A percentile compares a stretch with the other conserved stretches of the same genome.
Evolutionary conservation across 2,888 invertebrate genomes (phyloP).

Genomic region (Melanchra persicariae): DNA sequence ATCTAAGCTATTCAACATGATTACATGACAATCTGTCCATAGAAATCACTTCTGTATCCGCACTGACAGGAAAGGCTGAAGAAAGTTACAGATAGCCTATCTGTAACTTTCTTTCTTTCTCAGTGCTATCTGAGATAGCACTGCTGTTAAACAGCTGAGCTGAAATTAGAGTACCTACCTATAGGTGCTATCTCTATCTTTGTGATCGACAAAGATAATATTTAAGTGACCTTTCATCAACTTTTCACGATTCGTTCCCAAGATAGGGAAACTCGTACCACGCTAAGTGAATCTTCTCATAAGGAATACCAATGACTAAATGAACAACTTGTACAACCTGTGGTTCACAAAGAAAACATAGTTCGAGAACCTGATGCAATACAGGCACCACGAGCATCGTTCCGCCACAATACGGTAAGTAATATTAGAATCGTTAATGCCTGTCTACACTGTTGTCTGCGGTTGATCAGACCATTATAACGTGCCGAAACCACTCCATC

Average conservation of each 20-base stretch:
- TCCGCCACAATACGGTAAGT: constrained; percentile 32
- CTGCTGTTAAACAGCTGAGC: not conserved
- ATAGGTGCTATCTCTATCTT: too few relatives aligned
- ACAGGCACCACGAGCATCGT: constrained; percentile 2
- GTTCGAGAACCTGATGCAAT: constrained; percentile 20
- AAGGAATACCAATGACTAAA: too few relatives aligned
- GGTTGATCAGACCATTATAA: constrained; percentile 42
- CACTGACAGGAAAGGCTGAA: not conserved
- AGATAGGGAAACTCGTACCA: too few relatives aligned
- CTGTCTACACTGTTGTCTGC: constrained; percentile 23
- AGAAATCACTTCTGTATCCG: not conserved
- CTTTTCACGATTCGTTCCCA: not conserved
- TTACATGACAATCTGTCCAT: not conserved
- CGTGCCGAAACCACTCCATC: constrained; percentile 31
- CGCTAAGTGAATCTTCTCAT: too few relatives aligned
- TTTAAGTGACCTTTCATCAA: not conserved
- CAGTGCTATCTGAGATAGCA: too few relatives aligned
- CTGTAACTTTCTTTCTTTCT: too few relatives aligned
- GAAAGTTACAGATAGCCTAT: not conserved
- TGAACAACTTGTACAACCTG: not conserved
- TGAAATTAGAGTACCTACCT: not conserved
- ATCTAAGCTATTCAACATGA: not conserved
- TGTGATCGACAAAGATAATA: not conserved
- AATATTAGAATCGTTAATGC: constrained; percentile 32
- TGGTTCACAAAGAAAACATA: not conserved